A percentile compares a stretch with the other conserved stretches of the same genome.
Evolutionary conservation across 2,888 invertebrate genomes (phyloP).

Genomic region (Mantis religiosa): DNA sequence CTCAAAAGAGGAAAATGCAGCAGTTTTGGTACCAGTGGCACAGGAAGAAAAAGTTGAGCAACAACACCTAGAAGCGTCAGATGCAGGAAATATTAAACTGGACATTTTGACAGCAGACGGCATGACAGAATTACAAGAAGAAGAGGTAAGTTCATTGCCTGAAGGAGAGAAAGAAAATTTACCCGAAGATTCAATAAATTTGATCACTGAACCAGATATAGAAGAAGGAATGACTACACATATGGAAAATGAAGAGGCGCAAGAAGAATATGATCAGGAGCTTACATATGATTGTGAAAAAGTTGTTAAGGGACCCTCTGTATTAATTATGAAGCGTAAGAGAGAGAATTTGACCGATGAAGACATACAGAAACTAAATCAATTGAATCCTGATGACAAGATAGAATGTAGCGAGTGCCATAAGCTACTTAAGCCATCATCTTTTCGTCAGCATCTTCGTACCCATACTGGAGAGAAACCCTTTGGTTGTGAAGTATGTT

Average conservation of each 20-base stretch:
- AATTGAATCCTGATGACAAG: constrained; percentile 28
- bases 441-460: constrained; percentile 33
- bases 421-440: constrained; percentile 31
- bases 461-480: constrained; percentile 36
- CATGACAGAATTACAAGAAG: constrained; percentile 21
- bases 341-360: constrained; percentile 20
- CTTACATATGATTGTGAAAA: constrained; percentile 12
- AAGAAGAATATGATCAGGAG: constrained; percentile 2
- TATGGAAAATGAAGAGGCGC: constrained; percentile 3
- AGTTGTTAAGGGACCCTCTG: constrained; percentile 3
- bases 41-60: constrained; percentile 15
- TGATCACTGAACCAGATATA: constrained; percentile 9
- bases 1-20: not conserved
- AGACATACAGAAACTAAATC: constrained; percentile 18
- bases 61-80: constrained; percentile 10
- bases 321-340: constrained; percentile 20
- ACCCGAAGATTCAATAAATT: constrained; percentile 24
- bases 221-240: constrained; percentile 21
- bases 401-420: constrained; percentile 32
- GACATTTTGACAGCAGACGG: constrained; percentile 10
- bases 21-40: not conserved
- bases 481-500: constrained; percentile 35
- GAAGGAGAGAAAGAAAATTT: constrained; percentile 31
- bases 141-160: constrained; percentile 22
- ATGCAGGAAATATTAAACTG: constrained; percentile 8